Evolutionary conservation across 2,888 invertebrate species (phyloP), one percentile per base, ranked within the genome.

Genomic region (Bedellia somnulentella): DNA sequence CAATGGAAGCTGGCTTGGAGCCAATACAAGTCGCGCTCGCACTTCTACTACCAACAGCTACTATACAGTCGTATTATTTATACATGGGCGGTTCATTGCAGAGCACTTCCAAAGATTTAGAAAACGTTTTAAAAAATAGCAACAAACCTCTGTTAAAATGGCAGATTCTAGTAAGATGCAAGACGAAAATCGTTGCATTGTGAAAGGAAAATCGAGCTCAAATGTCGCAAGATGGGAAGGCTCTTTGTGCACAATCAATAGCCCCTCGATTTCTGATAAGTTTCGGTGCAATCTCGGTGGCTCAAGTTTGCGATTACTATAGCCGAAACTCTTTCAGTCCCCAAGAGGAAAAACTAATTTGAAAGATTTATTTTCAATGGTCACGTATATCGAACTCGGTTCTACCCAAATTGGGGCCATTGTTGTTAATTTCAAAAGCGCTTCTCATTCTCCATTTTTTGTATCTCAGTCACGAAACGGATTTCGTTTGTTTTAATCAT

Each of bases 171-270:
- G n/a, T n/a, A n/a, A n/a, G 59, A 62, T 63, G 63, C 60, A 59
- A 61, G 60, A 57, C 57, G 58, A 62, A 63, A 68, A 66, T 63
- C 58, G 49, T 51, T 51, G 57, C 52, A 63, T 68, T 71, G 70
- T 64, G 52, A 62, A 57, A 50, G 52, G 60, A 64, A 70, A 73
- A 71, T 67, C 59, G 57, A 60, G 63, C 59, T 60, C 47, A 52
- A 61, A 61, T 64, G 61, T 66, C 62, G 61, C 62, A 52, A 60
- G 55, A 58, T 58, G 60, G n/a, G 58, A 62, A 63, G 51, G 49
- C 49, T 56, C 64, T 63, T 70, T 71, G 71, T 64, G 61, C 55
- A 47, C 64, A 62, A 68, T 70, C 71, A 70, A 68, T 70, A 62
- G 61, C 49, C 49, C 54, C 60, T 57, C 63, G 64, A 71, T 68